Evolutionary conservation across 1,140 invertebrate species (phyloP), one percentile per base, ranked within the genome.

Genomic region (Oedothorax gibbosus): DNA sequence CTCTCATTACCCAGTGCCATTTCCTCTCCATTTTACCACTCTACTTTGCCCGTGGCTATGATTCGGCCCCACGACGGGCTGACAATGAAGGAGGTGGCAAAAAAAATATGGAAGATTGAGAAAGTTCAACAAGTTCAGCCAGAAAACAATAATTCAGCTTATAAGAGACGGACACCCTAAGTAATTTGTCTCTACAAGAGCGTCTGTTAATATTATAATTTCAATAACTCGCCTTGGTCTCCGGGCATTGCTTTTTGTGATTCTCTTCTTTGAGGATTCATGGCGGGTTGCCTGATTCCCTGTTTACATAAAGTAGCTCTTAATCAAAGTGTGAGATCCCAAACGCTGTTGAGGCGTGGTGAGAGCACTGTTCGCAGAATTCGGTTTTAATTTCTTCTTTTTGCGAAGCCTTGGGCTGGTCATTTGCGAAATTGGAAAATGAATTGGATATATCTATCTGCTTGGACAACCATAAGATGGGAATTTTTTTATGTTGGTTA

Each of bases 11-110:
- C 57, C 15, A 8, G 14, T 60, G 35, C 65, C 65, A 15, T 15
- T 21, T 21, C 20, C 20, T 68, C 65, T 18, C 1, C 35, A 35
- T 71, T 60, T 71, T 71, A 53, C 68, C 50, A 71, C 69, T n/a
- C 50, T 53, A 53, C 18, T 57, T 53, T 79, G 50, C 60, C 77
- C 57, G 49, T 50, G 57, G 60, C 50, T 54, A 49, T 56, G 35
- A 79, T 66, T 68, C 77, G 50, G 77, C n/a, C 69, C 69, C 69
- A 51, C 49, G 20, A 21, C 18, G 20, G 7, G 35, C 73, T 54
- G 51, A 62, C 77, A 79, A 66, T 66, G 77, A 79, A 62, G 49
- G 77, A 79, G 77, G 50, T 79, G 77, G 77, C 68, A 79, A 79
- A 79, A 71, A 71, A 71, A 50, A 79, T 64, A 79, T 64, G 64